Base-by-base conservation (phyloP, 2,797 vertebrate genomes). In the Pachyuromys duprasi region DNA sequence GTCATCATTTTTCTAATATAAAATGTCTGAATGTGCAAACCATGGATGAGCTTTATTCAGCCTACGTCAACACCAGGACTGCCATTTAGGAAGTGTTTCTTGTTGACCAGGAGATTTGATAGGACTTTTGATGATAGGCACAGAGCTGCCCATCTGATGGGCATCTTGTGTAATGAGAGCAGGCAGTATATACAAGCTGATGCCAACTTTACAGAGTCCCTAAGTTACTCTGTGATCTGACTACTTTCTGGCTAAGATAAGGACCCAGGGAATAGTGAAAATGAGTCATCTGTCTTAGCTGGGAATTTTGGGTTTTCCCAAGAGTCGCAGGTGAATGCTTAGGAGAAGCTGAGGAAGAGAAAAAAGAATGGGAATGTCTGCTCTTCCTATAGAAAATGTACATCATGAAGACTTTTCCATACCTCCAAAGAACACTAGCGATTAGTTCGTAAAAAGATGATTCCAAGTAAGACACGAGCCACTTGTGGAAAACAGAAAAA, bases 401-500 rank as follows among this genome's bases (percentile, higher is more conserved):
- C 78, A 24, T 53, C 42, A 92, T 36, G 39, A 67, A 87, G 57
- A 63, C 7, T 17, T 65, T 70, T 87, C 20, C 22, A 31, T 39
- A 26, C 8, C 20, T 86, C 24, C 57, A 60, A 74, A 90, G 74
- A 67, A 81, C 70, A 86, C 9, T 79, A 63, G 4, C 55, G n/a
- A 49, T 45, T 83, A 91, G 14, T 53, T 65, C 74, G 42, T 36
- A 92, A 26, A 20, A 18, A 3, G n/a, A 89, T 28, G 15, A 57
- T 49, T 93, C 39, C 57, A 80, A 93, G 11, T 72, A 17, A 83
- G 24, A 94, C 15, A 80, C 22, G 26, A 49, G 62, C 45, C 11
- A 80, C 67, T 91, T 39, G 7, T 55, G 76, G 60, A 87, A 96
- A 94, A 55, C 5, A 75, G 39, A 62, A 89, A 84, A 92, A 28